Conservation (phyloP, 2,888 invertebrate species). For the Acronicta leporina region DNA sequence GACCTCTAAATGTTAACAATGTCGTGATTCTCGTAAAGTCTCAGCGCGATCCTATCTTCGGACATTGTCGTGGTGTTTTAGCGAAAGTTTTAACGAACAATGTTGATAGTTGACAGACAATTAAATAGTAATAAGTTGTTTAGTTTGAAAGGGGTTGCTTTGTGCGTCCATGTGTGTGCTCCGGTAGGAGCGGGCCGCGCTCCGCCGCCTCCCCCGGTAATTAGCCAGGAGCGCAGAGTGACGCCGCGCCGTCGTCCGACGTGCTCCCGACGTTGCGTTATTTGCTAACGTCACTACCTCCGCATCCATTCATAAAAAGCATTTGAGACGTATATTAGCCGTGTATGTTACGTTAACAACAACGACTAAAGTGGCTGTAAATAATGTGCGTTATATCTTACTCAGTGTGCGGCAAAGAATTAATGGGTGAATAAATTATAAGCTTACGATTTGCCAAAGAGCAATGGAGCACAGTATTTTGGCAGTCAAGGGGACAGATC, state of each 20-base stretch:
- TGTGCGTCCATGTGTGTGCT: slow-evolving; percentile 25
- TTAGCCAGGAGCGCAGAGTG: slow-evolving; percentile 61
- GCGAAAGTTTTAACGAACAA: slow-evolving; percentile 34
- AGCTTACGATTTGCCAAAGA: no score
- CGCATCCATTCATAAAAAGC: slow-evolving; percentile 53
- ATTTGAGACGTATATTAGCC: slow-evolving; percentile 42
- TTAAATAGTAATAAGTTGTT: slow-evolving; percentile 40
- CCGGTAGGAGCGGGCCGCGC: slow-evolving; percentile 23
- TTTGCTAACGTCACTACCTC: slow-evolving; percentile 64
- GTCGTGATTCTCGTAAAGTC: slow-evolving; percentile 58
- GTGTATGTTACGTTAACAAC: slow-evolving; percentile 33
- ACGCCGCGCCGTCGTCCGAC: slow-evolving; percentile 56
- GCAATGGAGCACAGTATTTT: no score
- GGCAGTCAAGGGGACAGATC: no score
- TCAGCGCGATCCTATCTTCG: slow-evolving; percentile 53
- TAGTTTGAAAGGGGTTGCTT: slow-evolving; percentile 43
- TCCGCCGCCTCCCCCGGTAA: slow-evolving; percentile 62
- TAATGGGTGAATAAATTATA: background rate
- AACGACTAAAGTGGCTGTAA: slow-evolving; percentile 47
- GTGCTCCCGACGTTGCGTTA: slow-evolving; percentile 52
- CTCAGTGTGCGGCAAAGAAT: slow-evolving; percentile 16
- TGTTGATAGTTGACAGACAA: slow-evolving; percentile 42
- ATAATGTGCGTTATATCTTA: slow-evolving; percentile 38
- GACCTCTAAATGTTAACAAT: slow-evolving; percentile 60
- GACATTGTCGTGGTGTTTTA: slow-evolving; percentile 24